These are phyloP conservation scores for Conus canariensis DNA, from an alignment of 2,888 invertebrate species.

Conservation along the genomic window DNA sequence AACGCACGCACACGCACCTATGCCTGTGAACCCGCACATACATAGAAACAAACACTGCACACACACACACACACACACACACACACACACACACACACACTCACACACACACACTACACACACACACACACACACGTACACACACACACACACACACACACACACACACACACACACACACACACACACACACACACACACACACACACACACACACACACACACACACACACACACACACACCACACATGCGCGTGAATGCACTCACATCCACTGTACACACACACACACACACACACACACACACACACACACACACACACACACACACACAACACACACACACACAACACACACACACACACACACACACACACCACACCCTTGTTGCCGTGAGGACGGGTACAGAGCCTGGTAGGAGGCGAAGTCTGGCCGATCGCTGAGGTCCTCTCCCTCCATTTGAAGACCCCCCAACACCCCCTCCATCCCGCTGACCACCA, in stretches of 20 bases:
- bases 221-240: not conserved
- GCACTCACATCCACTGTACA: not conserved
- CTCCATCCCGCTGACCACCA: constrained; percentile 64
- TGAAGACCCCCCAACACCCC: constrained; percentile 64
- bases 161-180: not conserved
- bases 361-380: not conserved
- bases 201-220: not conserved
- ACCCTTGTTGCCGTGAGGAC: constrained; percentile 60
- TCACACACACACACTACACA: too few species aligned
- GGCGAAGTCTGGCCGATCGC: constrained; percentile 59
- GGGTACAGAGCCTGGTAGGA: constrained; percentile 56
- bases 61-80: constrained; percentile 41
- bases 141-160: not conserved
- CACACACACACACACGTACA: too few species aligned
- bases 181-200: too few species aligned
- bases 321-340: constrained; percentile 20
- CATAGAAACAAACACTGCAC: not conserved
- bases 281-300: constrained; percentile 17
- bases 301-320: constrained; percentile 25
- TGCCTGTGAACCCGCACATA: not conserved
- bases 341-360: constrained; percentile 3
- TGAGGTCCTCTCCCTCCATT: constrained; percentile 52
- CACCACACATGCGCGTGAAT: not conserved
- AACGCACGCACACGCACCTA: not conserved
- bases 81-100: too few species aligned